phyloP scores from a whole-genome alignment of 1,140 invertebrate species.

The Druon quercuslanigerum region DNA sequence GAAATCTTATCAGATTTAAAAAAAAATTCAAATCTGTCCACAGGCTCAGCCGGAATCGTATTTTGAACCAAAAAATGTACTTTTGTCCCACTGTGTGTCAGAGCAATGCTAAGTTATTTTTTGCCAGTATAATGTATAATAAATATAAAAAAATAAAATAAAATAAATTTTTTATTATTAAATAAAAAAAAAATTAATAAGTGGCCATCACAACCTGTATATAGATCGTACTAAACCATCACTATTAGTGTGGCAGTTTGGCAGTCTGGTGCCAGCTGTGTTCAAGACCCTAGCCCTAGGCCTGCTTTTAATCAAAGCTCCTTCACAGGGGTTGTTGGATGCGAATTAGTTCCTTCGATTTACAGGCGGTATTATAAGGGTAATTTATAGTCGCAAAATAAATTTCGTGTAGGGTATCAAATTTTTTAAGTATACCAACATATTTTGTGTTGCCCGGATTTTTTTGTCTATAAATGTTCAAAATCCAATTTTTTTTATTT shows the following conservation, averaged over 20 bases:
- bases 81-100: too few relatives aligned
- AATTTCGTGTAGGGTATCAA: neutral
- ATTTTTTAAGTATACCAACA: too few relatives aligned
- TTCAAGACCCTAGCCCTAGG: conserved; percentile 17
- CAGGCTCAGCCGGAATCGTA: too few relatives aligned
- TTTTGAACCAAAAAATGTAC: too few relatives aligned
- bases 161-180: neutral
- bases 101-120: too few relatives aligned
- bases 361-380: conserved; percentile 31
- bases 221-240: neutral
- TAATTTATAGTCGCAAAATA: conserved; percentile 31
- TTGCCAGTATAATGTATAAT: too few relatives aligned
- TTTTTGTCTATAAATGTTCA: too few relatives aligned
- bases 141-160: neutral
- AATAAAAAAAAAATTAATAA: neutral
- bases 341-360: conserved; percentile 33
- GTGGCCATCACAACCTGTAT: neutral
- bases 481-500: too few relatives aligned
- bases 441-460: too few relatives aligned
- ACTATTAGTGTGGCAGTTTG: conserved; percentile 28
- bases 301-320: conserved; percentile 27
- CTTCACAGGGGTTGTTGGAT: neutral
- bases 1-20: too few relatives aligned
- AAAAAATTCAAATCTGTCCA: too few relatives aligned
- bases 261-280: conserved; percentile 25